Conservation (phyloP, 2,113 vertebrate genomes). For the Xerus inauris region DNA sequence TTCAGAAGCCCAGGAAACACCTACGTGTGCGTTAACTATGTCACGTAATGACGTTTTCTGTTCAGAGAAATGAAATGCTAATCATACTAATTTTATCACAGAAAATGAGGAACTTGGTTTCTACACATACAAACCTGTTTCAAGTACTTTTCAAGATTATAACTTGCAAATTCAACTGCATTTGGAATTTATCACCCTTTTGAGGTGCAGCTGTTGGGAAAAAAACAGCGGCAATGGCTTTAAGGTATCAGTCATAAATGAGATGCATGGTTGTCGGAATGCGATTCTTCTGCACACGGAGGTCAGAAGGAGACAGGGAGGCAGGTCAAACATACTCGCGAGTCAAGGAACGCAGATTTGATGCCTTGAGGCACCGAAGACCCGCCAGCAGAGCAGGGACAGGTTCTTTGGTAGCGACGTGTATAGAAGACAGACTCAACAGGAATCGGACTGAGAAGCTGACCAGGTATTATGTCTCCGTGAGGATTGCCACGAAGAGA, state of each 20-base stretch:
- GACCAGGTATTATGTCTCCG: background rate
- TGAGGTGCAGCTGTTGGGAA: background rate
- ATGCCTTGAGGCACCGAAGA: background rate
- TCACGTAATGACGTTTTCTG: conserved; percentile 40
- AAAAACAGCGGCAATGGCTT: background rate
- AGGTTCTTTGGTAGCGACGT: background rate
- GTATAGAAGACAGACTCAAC: background rate
- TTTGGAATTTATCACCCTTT: background rate
- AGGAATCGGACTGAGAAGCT: background rate
- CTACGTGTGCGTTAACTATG: background rate
- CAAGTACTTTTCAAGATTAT: conserved; percentile 1
- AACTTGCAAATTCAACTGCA: conserved; percentile 18
- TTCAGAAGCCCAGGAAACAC: background rate
- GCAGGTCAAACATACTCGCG: background rate
- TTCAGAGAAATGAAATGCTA: background rate
- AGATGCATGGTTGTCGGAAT: background rate
- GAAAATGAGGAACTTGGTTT: background rate
- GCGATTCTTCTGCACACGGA: background rate
- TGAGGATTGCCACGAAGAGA: background rate
- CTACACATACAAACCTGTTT: conserved; percentile 7
- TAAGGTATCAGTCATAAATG: background rate
- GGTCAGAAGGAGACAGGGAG: background rate
- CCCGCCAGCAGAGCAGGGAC: background rate
- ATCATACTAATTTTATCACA: conserved; percentile 6
- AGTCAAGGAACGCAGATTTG: background rate